These are phyloP conservation scores for Reticulitermes speratus DNA, from an alignment of 1,140 invertebrate genomes.

Conservation along the genomic window DNA sequence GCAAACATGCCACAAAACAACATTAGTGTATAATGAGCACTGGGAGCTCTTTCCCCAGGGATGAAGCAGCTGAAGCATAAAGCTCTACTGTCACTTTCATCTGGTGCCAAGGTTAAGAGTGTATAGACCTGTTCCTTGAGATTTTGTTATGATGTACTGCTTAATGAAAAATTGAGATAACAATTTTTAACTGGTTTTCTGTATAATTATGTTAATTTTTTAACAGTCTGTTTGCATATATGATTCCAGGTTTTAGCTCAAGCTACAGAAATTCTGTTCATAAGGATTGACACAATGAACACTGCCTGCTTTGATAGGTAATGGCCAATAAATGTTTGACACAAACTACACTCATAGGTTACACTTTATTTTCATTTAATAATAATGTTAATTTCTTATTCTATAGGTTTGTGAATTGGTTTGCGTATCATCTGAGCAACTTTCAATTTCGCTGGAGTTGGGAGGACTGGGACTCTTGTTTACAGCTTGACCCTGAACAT, in stretches of 20 bases:
- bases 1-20: too few relatives aligned
- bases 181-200: not conserved
- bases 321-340: slow-evolving; percentile 23
- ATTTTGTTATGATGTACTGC: not conserved
- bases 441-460: slow-evolving; percentile 99
- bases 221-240: slow-evolving; percentile 27
- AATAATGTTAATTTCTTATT: not conserved
- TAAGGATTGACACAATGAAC: slow-evolving; percentile 96
- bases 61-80: too few relatives aligned
- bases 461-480: slow-evolving; percentile 89
- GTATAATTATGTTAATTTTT: not conserved
- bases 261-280: slow-evolving; percentile 95
- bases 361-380: not conserved
- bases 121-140: not conserved
- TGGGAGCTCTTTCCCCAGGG: too few relatives aligned
- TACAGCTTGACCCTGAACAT: slow-evolving; percentile 83
- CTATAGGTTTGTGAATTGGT: slow-evolving; percentile 89
- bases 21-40: too few relatives aligned
- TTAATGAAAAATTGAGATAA: not conserved
- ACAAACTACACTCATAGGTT: too few relatives aligned
- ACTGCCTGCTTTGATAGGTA: slow-evolving; percentile 91
- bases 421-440: slow-evolving; percentile 98
- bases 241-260: slow-evolving; percentile 75
- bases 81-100: too few relatives aligned
- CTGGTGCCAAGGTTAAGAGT: too few relatives aligned